These are phyloP conservation scores for Brienomyrus longianalis DNA, from an alignment of 2,113 vertebrate genomes.

Conservation along the genomic window DNA sequence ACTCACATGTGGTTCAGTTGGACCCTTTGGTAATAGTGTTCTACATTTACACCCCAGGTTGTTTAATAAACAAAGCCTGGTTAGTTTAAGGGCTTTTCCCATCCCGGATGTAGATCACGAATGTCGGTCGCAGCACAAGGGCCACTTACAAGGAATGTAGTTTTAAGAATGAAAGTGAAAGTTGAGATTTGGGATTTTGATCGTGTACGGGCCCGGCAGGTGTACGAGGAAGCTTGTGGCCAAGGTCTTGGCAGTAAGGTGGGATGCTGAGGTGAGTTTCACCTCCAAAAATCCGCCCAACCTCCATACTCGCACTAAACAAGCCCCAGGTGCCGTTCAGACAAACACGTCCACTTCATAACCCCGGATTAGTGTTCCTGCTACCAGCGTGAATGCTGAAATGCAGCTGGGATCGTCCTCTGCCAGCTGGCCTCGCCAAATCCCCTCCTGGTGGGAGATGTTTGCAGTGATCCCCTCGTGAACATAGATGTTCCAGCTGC, in stretches of 20 bases:
- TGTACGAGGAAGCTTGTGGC: not conserved
- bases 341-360: not conserved
- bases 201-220: too few species aligned
- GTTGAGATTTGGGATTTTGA: not conserved
- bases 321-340: not conserved
- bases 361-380: not conserved
- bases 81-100: slow-evolving; percentile 17
- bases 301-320: not conserved
- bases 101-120: slow-evolving; percentile 16
- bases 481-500: not conserved
- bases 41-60: slow-evolving; percentile 19
- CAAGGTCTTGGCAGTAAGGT: not conserved
- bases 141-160: not conserved
- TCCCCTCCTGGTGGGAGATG: not conserved
- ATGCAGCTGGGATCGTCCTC: not conserved
- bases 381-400: not conserved
- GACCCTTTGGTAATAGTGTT: not conserved
- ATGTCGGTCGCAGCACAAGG: not conserved
- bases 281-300: not conserved
- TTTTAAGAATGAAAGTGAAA: not conserved
- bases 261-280: not conserved
- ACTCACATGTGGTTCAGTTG: not conserved
- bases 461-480: not conserved
- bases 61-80: slow-evolving; percentile 19
- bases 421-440: not conserved